phyloP scores from a whole-genome alignment of 2,797 vertebrate species.

The Petrocephalus schoutedeni region DNA sequence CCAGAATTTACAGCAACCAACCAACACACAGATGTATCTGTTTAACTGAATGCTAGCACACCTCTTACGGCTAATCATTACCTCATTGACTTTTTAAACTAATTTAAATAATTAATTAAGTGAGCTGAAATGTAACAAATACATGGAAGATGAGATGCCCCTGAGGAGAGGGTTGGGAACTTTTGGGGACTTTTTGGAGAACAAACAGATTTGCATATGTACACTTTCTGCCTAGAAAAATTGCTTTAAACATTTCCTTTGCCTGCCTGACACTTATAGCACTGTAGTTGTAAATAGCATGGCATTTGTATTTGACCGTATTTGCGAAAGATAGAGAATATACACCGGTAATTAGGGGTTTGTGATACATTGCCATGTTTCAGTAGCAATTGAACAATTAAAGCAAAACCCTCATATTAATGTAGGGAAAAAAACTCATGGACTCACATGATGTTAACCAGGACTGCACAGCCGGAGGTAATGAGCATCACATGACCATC shows the following conservation, averaged over 20 bases:
- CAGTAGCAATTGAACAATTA: neutral
- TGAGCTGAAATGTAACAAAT: neutral
- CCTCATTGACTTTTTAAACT: neutral
- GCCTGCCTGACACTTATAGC: neutral
- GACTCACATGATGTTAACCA: slow-evolving; percentile 84
- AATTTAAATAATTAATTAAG: neutral
- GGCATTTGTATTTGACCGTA: neutral
- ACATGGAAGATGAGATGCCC: neutral
- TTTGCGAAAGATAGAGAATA: neutral
- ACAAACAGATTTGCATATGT: neutral
- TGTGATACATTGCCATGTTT: neutral
- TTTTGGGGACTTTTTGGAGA: neutral
- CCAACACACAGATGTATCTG: neutral
- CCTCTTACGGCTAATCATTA: neutral
- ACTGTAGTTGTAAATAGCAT: neutral
- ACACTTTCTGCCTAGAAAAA: neutral
- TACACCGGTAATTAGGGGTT: neutral
- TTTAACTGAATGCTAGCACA: neutral
- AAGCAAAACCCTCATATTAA: neutral
- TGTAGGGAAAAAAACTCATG: neutral
- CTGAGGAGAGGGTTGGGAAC: neutral
- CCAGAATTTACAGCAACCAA: neutral
- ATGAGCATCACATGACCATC: slow-evolving; percentile 83
- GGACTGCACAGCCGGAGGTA: slow-evolving; percentile 80
- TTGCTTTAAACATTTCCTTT: neutral